These are phyloP conservation scores for Stenoptilia bipunctidactyla DNA, from an alignment of 2,888 invertebrate species.

Conservation along the genomic window DNA sequence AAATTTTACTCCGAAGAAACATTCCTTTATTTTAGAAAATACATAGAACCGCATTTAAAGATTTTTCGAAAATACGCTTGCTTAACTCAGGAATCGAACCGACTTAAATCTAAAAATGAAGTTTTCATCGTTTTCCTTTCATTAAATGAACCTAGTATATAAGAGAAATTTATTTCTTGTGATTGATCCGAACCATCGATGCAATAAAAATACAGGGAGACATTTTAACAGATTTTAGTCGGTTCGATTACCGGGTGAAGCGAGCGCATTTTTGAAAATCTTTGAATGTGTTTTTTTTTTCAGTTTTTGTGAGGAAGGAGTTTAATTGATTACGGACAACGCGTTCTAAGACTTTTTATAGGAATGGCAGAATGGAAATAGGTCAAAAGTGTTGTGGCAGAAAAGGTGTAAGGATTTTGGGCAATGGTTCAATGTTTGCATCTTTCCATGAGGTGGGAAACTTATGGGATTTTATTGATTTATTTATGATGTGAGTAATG, in stretches of 20 bases:
- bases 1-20: neutral
- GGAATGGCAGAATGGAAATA: too few species aligned
- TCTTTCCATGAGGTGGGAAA: too few species aligned
- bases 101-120: neutral
- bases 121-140: neutral
- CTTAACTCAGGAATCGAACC: neutral
- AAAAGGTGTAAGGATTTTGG: too few species aligned
- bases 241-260: conserved; percentile 2
- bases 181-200: conserved; percentile 1
- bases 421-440: too few species aligned
- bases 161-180: neutral
- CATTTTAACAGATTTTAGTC: conserved; percentile 1
- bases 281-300: conserved; percentile 1
- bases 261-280: conserved; percentile 1
- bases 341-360: too few species aligned
- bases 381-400: too few species aligned
- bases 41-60: neutral
- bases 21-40: neutral
- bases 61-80: neutral
- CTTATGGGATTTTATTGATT: too few species aligned
- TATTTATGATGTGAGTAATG: too few species aligned
- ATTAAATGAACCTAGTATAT: neutral
- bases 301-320: too few species aligned
- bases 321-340: too few species aligned
- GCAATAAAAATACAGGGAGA: conserved; percentile 3